Conservation (phyloP, 2,113 vertebrate species). For the Glareola pratincola region DNA sequence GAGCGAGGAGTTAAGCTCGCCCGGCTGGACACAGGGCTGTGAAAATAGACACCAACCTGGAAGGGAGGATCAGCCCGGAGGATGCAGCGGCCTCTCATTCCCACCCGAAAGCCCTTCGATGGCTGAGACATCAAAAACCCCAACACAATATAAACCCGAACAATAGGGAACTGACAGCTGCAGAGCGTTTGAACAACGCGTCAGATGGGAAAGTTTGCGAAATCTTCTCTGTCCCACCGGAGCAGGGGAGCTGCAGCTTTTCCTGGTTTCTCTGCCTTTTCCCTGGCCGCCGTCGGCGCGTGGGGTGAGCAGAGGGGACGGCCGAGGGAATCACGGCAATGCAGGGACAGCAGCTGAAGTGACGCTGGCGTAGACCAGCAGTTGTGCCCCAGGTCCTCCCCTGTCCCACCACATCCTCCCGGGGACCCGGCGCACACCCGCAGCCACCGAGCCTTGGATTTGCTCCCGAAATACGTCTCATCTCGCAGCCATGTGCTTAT, state of each 20-base stretch:
- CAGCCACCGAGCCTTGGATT: not conserved
- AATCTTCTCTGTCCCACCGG: not conserved
- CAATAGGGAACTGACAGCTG: constrained; percentile 25
- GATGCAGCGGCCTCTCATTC: not conserved
- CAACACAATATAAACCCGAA: not conserved
- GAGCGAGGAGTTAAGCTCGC: not conserved
- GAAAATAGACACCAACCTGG: not conserved
- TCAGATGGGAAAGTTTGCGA: not conserved
- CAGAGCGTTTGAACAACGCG: not conserved
- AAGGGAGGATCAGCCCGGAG: not conserved
- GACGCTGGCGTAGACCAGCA: not conserved
- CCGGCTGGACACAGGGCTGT: not conserved
- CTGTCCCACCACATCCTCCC: not conserved
- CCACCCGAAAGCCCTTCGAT: not conserved
- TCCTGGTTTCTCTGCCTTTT: not conserved
- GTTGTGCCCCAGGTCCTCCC: not conserved
- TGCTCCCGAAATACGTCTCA: not conserved
- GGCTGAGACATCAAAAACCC: not conserved
- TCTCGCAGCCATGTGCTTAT: not conserved
- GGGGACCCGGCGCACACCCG: not conserved
- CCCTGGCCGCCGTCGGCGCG: accelerated
- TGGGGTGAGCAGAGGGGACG: not conserved
- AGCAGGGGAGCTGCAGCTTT: not conserved
- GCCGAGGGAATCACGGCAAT: not conserved
- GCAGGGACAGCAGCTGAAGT: accelerated